Evolutionary conservation across 2,888 invertebrate genomes (phyloP).

Genomic region (Allophyes oxyacanthae): DNA sequence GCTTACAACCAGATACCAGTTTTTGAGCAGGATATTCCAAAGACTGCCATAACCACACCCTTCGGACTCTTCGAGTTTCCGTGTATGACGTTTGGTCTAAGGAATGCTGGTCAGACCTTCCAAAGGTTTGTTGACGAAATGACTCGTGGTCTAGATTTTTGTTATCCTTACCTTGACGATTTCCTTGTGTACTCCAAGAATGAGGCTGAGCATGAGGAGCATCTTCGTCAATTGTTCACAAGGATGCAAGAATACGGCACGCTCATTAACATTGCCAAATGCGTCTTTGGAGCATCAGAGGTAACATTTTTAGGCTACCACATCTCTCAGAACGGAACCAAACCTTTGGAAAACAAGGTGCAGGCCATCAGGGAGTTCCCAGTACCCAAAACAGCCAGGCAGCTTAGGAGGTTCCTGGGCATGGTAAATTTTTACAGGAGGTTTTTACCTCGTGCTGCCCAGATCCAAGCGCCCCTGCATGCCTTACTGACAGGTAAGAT

Average conservation of each 20-base stretch:
- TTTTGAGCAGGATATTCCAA: not conserved
- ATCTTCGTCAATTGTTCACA: not conserved
- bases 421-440: constrained; percentile 28
- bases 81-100: not conserved
- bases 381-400: constrained; percentile 3
- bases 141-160: constrained; percentile 1
- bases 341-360: not conserved
- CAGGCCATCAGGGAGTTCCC: constrained; percentile 34
- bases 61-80: not conserved
- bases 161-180: constrained; percentile 4
- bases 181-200: not conserved
- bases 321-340: not conserved
- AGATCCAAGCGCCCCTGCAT: not conserved
- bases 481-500: not conserved
- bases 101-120: not conserved
- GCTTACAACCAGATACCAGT: not conserved
- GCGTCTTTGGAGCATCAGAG: constrained; percentile 1
- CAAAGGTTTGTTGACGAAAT: not conserved
- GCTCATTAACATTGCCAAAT: constrained; percentile 5
- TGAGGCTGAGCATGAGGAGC: not conserved
- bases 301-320: constrained; percentile 5
- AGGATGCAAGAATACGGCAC: constrained; percentile 2
- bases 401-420: constrained; percentile 21
- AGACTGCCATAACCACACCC: not conserved
- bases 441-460: not conserved